These are phyloP conservation scores for Sebastes oblongus DNA, from an alignment of 2,797 vertebrate genomes.

Conservation along the genomic window DNA sequence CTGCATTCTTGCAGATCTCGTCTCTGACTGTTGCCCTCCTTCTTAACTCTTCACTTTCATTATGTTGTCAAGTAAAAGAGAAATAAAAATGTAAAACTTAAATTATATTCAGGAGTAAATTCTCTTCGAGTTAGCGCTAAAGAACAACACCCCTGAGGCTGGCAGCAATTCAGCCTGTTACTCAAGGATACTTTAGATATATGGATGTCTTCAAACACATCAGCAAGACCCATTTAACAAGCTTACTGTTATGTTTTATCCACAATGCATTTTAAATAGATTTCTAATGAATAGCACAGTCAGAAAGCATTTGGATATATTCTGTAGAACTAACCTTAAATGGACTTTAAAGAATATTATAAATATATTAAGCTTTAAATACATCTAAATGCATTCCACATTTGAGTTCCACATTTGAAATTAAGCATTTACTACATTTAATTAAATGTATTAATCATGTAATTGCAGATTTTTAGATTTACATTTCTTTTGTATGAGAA, in stretches of 20 bases:
- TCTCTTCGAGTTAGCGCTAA: accelerated
- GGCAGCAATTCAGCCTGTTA: background rate
- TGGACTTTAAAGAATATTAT: too few relatives aligned
- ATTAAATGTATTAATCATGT: background rate
- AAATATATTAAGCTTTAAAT: background rate
- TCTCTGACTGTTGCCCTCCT: background rate
- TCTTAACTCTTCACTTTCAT: background rate
- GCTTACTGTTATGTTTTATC: background rate
- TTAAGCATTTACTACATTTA: background rate
- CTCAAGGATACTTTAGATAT: background rate
- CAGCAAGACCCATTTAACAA: background rate
- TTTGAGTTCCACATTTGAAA: background rate
- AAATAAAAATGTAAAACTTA: background rate
- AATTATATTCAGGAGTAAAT: background rate
- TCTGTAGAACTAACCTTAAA: background rate
- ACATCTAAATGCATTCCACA: background rate
- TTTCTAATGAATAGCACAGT: background rate
- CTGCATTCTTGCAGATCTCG: background rate
- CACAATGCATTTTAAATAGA: background rate
- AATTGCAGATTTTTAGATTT: background rate
- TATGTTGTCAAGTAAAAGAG: background rate
- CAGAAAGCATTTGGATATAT: background rate
- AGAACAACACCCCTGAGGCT: background rate
- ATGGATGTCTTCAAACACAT: background rate
- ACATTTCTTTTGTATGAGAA: background rate